These are phyloP conservation scores for Erpetoichthys calabaricus DNA, from an alignment of 2,797 vertebrate species.

Conservation along the genomic window DNA sequence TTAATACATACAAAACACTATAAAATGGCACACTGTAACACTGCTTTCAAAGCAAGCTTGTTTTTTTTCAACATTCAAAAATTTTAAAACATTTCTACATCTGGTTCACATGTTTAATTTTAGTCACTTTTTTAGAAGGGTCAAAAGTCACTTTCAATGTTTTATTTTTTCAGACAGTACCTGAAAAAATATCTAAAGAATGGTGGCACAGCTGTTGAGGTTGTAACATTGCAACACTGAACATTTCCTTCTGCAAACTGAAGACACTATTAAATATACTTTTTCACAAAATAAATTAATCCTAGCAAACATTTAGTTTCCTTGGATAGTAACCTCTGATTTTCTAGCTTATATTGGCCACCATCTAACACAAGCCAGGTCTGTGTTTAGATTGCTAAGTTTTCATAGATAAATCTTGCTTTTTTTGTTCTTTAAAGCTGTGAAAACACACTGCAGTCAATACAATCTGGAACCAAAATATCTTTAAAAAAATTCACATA, in stretches of 20 bases:
- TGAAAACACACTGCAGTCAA: not conserved
- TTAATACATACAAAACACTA: slow-evolving; percentile 54
- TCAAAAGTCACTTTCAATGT: no score
- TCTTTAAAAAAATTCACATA: slow-evolving; percentile 3
- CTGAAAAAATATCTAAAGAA: no score
- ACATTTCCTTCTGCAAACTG: no score
- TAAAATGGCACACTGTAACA: slow-evolving; percentile 43
- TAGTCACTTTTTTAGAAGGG: no score
- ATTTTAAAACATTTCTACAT: slow-evolving; percentile 20
- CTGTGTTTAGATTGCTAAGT: no score
- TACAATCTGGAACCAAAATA: slow-evolving; percentile 7
- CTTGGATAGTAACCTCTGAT: slow-evolving; percentile 7
- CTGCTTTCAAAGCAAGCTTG: slow-evolving; percentile 22
- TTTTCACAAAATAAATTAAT: slow-evolving; percentile 48
- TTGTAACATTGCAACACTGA: no score
- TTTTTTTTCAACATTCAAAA: slow-evolving; percentile 29
- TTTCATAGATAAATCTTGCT: no score
- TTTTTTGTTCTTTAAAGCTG: no score
- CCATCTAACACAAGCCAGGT: no score
- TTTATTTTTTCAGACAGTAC: no score
- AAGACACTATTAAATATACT: slow-evolving; percentile 21
- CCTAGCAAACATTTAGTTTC: slow-evolving; percentile 13
- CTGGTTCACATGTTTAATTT: not conserved
- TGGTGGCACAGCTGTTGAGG: no score
- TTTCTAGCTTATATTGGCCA: not conserved